Percentiles rank a stretch among this genome's conserved stretches.
These are phyloP conservation scores for Tautogolabrus adspersus DNA, from an alignment of 2,113 vertebrate genomes.

Conservation along the genomic window DNA sequence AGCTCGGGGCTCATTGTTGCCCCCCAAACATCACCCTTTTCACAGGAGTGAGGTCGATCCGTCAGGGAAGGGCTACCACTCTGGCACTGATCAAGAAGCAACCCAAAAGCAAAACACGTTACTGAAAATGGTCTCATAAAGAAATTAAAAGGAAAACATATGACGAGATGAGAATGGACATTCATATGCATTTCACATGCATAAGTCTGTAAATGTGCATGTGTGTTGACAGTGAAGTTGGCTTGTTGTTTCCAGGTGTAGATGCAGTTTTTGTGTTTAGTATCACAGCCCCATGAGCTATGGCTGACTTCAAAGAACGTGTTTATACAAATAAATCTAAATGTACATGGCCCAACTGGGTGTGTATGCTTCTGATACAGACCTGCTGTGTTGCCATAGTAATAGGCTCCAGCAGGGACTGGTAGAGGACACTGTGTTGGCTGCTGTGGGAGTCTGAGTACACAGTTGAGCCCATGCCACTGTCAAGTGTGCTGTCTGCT, in stretches of 20 bases:
- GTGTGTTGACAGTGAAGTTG: background rate
- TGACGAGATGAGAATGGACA: constrained; percentile 18
- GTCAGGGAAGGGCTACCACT: constrained; percentile 54
- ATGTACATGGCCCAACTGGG: constrained; percentile 46
- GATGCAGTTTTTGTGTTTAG: background rate
- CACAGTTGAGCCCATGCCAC: constrained; percentile 93
- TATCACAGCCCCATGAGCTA: background rate
- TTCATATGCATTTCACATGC: background rate
- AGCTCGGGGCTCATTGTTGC: constrained; percentile 50
- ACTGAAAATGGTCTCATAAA: constrained; percentile 41
- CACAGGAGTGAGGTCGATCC: constrained; percentile 67
- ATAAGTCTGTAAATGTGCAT: background rate
- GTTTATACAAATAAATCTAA: constrained; percentile 50
- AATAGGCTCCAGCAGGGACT: constrained; percentile 86
- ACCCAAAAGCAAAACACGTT: constrained; percentile 74
- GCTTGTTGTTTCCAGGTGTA: background rate
- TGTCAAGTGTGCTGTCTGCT: constrained; percentile 95
- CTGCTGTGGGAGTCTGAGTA: constrained; percentile 95
- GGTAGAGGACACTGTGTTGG: constrained; percentile 93
- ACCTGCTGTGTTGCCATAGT: constrained; percentile 86
- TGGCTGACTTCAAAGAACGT: constrained; percentile 8
- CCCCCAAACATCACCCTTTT: constrained; percentile 56
- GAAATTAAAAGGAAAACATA: background rate
- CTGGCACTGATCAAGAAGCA: constrained; percentile 59
- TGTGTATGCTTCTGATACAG: constrained; percentile 81